Evolutionary conservation across 2,113 vertebrate genomes (phyloP).

Genomic region (Trogon surrucura): DNA sequence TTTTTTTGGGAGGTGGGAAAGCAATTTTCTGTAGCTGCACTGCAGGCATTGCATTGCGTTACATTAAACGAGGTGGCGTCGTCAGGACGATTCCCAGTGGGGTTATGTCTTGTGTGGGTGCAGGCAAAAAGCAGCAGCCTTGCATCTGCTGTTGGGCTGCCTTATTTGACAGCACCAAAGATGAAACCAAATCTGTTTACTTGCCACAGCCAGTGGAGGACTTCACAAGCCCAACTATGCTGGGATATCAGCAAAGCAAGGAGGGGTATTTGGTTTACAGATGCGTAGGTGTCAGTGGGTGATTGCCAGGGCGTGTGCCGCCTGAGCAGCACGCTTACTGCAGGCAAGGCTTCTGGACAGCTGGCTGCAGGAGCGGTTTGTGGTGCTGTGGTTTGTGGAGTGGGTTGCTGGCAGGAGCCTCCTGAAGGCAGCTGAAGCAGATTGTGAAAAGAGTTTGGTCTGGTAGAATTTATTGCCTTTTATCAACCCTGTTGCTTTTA

Average conservation of each 20-base stretch:
- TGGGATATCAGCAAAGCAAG: not conserved
- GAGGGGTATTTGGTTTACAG: not conserved
- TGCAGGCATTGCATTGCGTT: fast-evolving
- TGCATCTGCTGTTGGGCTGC: not conserved
- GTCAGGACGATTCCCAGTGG: fast-evolving
- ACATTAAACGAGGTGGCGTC: fast-evolving
- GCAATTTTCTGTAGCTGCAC: not conserved
- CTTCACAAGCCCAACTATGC: not conserved
- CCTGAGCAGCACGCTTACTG: not conserved
- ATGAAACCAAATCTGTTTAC: not conserved
- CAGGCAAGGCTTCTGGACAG: not conserved
- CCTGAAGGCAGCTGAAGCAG: not conserved
- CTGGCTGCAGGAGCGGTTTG: not conserved
- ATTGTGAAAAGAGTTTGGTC: not conserved
- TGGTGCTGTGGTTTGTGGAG: not conserved
- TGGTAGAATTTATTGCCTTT: not conserved
- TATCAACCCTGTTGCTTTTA: not conserved
- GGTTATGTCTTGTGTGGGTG: not conserved
- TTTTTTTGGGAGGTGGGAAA: not conserved
- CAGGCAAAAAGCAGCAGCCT: not conserved
- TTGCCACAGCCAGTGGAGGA: not conserved
- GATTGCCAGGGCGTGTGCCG: not conserved
- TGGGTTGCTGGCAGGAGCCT: not conserved
- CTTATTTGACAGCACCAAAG: not conserved
- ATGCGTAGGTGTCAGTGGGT: not conserved